Base-by-base conservation (phyloP, 2,797 vertebrate genomes). In the Craterocephalus amniculus region DNA sequence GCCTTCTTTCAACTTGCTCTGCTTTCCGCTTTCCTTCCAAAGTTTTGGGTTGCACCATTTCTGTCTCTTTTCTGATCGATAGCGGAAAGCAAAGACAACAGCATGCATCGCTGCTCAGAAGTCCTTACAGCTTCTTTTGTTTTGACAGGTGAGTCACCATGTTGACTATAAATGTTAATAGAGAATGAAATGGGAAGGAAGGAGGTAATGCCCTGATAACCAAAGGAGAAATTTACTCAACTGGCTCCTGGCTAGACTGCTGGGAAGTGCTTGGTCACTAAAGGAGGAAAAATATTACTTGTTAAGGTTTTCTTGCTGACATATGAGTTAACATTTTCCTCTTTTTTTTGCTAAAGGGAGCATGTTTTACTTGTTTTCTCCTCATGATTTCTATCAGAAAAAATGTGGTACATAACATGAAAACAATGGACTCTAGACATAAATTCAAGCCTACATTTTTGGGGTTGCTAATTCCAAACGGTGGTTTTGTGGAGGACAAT, bases 91-190 rank as follows among this genome's bases (percentile, higher is more conserved):
- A 48, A 27, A 13, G 4, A 38, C 8, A 63, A 55, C 34, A 8
- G 27, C 24, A 27, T 62, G n/a, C 51, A 24, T 22, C 8, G 6
- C 14, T 55, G 43, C 29, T 38, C 36, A 60, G 26, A 64, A 61
- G 18, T 36, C 13, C 20, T 6, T n/a, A 36, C 40, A 61, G 49
- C 13, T 52, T 22, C 13, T 49, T 58, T 54, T 61, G 57, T 75
- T 83, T 84, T 58, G 54, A 73, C 74, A 68, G 74, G 72, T 76
- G 64, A 80, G 48, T 52, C 7, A 6, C 26, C 40, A 36, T 58
- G 57, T 76, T 80, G 69, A 74, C 70, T 77, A 20, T 64, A 62
- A 70, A 72, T 79, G 81, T 70, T 59, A 43, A 80, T 29, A 36
- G 54, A 67, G 12, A 71, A 56, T 67, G 40, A 65, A 71, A 7